Percentiles rank a stretch among this genome's conserved stretches.
Conservation (phyloP, 2,113 vertebrate genomes). For the Poeciliopsis turrubarensis region DNA sequence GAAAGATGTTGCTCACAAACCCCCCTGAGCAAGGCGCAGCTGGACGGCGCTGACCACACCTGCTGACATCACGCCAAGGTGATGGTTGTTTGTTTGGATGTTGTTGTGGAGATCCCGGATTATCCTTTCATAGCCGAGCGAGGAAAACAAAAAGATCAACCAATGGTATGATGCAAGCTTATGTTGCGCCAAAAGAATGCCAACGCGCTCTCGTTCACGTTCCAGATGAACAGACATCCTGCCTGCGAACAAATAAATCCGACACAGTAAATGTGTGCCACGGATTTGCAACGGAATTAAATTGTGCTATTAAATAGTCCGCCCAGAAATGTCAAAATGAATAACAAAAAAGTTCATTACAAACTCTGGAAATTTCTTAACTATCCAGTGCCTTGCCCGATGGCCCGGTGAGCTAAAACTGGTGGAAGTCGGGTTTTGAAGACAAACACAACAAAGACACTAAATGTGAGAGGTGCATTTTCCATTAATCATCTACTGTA, state of each 20-base stretch:
- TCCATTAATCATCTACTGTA: too few species aligned
- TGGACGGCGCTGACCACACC: slow-evolving; percentile 57
- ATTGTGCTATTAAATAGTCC: not conserved
- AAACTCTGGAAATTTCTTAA: not conserved
- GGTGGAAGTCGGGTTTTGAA: not conserved
- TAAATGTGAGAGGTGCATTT: not conserved
- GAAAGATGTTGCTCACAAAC: slow-evolving; percentile 55
- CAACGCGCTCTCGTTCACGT: not conserved
- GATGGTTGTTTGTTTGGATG: slow-evolving; percentile 36
- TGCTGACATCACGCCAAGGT: slow-evolving; percentile 45
- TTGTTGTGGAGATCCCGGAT: slow-evolving; percentile 19
- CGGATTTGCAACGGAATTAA: not conserved
- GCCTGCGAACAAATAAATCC: not conserved
- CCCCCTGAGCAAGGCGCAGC: slow-evolving; percentile 45
- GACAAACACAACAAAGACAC: not conserved
- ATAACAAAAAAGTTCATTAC: too few species aligned
- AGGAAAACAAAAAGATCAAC: not conserved
- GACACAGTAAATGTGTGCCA: not conserved
- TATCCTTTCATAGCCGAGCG: not conserved
- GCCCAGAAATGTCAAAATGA: too few species aligned
- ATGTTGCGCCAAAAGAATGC: not conserved
- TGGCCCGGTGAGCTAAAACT: not conserved
- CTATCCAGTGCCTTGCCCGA: not conserved
- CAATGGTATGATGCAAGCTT: not conserved
- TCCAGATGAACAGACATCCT: not conserved